Percentiles rank a stretch among this genome's conserved stretches.
These are phyloP conservation scores for Drepanosiphum platanoidis DNA, from an alignment of 2,888 invertebrate genomes.

Conservation along the genomic window DNA sequence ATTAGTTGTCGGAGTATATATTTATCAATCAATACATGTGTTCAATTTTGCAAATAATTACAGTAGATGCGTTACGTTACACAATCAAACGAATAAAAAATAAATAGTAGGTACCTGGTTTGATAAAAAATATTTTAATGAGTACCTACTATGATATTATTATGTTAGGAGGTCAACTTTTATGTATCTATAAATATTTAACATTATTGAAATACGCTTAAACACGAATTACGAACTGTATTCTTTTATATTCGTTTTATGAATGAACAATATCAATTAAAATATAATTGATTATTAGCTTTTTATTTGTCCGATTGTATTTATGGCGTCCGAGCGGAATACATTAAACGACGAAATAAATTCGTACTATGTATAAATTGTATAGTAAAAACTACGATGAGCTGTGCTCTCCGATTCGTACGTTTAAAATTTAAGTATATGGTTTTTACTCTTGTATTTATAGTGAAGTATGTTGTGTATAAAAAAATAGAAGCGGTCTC, in stretches of 20 bases:
- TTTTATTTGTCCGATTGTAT: background rate
- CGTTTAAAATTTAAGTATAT: background rate
- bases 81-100: background rate
- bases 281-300: background rate
- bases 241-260: no score
- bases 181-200: background rate
- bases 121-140: background rate
- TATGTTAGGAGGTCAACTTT: background rate
- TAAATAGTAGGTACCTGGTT: background rate
- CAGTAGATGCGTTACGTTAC: background rate
- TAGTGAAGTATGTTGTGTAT: background rate
- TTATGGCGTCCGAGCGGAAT: background rate
- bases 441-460: background rate
- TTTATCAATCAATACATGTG: background rate
- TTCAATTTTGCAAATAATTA: background rate
- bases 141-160: no score
- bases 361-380: background rate
- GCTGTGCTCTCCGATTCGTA: background rate
- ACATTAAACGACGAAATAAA: no score
- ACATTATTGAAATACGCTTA: background rate
- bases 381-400: background rate
- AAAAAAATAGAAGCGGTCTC: background rate
- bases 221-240: background rate
- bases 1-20: background rate
- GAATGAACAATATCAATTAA: background rate